A percentile compares a stretch with the other conserved stretches of the same genome.
These are phyloP conservation scores for Disparrhopalites patrizii DNA, from an alignment of 2,888 invertebrate species.

Conservation along the genomic window DNA sequence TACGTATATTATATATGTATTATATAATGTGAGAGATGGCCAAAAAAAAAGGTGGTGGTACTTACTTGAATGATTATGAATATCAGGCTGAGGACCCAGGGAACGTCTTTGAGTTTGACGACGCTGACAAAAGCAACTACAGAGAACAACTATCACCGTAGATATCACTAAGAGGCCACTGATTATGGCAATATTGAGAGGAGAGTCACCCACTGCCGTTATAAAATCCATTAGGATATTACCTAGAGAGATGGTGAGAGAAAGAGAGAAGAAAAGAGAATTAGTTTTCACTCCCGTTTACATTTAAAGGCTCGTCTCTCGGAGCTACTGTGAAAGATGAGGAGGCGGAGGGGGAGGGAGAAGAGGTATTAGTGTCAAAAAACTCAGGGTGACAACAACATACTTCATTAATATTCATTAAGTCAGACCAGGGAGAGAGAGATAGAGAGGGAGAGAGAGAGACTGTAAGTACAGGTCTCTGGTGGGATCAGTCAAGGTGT, in stretches of 20 bases:
- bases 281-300: not conserved
- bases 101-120: conserved; percentile 34
- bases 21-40: too few relatives aligned
- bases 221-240: conserved; percentile 45
- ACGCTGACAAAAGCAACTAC: conserved; percentile 46
- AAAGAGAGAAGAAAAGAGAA: conserved; percentile 10
- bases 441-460: too few relatives aligned
- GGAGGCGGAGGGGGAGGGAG: not conserved
- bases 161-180: conserved; percentile 48
- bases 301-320: too few relatives aligned
- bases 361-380: too few relatives aligned
- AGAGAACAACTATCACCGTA: conserved; percentile 46
- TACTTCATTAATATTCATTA: too few relatives aligned
- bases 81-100: conserved; percentile 41
- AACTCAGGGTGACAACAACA: too few relatives aligned
- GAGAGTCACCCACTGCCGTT: conserved; percentile 39
- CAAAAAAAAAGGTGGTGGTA: not conserved
- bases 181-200: conserved; percentile 42
- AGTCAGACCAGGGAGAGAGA: too few relatives aligned
- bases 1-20: too few relatives aligned
- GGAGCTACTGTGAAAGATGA: too few relatives aligned
- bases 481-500: too few relatives aligned
- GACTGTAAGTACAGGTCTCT: too few relatives aligned
- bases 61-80: conserved; percentile 48
- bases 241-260: too few relatives aligned